A percentile compares a stretch with the other conserved stretches of the same genome.
Evolutionary conservation across 2,113 vertebrate species (phyloP).

Genomic region (Himantopus leucocephalus): DNA sequence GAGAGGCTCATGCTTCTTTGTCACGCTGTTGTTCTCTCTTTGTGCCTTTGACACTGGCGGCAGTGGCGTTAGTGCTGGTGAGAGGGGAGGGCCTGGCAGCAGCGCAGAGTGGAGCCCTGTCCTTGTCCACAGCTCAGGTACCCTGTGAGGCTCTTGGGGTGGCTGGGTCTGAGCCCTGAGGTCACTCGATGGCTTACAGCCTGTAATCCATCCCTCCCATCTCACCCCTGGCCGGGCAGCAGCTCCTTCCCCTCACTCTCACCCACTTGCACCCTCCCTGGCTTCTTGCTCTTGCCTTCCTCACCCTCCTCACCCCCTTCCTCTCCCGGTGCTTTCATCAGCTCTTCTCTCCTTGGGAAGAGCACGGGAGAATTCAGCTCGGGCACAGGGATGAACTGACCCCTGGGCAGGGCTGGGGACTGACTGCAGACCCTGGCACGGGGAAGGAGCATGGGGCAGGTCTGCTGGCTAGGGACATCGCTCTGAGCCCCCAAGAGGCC

Average conservation of each 20-base stretch:
- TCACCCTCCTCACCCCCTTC: background rate
- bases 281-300: background rate
- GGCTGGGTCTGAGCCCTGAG: background rate
- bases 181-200: background rate
- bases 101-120: background rate
- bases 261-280: background rate
- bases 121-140: constrained; percentile 42
- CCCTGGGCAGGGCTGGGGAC: background rate
- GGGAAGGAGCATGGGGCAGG: background rate
- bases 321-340: rapidly evolving
- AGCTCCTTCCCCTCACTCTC: background rate
- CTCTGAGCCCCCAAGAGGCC: background rate
- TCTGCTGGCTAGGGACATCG: background rate
- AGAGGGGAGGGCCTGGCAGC: constrained; percentile 19
- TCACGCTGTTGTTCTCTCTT: constrained; percentile 42
- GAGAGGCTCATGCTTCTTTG: background rate
- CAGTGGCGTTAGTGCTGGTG: constrained; percentile 20
- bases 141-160: background rate
- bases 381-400: background rate
- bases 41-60: constrained; percentile 12
- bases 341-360: background rate
- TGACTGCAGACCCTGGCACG: rapidly evolving
- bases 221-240: background rate
- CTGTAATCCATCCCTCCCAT: background rate
- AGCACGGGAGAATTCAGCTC: constrained; percentile 1